Percentiles rank a stretch among this genome's conserved stretches.
Evolutionary conservation across 2,797 vertebrate genomes (phyloP).

Genomic region (Enteromius mattozi): DNA sequence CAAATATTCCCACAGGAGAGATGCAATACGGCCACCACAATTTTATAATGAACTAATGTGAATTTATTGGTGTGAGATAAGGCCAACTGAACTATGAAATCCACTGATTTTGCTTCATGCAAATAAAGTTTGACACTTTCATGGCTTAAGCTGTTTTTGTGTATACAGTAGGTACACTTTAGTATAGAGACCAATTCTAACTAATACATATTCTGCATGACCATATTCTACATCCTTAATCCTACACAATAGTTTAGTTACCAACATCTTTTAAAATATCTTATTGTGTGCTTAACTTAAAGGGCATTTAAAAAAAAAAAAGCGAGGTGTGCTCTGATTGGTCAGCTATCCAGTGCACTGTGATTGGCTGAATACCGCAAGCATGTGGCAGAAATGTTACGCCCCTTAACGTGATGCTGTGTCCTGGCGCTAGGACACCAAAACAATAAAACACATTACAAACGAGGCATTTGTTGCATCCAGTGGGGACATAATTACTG

Average conservation of each 20-base stretch:
- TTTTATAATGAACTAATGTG: neutral
- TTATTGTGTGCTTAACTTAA: neutral
- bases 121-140: neutral
- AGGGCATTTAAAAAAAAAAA: too few relatives aligned
- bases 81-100: neutral
- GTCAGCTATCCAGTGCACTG: too few relatives aligned
- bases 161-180: neutral
- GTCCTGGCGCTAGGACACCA: too few relatives aligned
- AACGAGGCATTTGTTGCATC: too few relatives aligned
- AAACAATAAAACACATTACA: too few relatives aligned
- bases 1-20: slow-evolving; percentile 57
- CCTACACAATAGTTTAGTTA: neutral
- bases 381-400: too few relatives aligned
- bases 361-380: too few relatives aligned
- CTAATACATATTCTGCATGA: too few relatives aligned
- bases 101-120: neutral
- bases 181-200: neutral
- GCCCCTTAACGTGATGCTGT: too few relatives aligned
- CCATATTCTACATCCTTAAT: too few relatives aligned
- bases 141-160: neutral
- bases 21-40: neutral
- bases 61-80: neutral
- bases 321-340: too few relatives aligned
- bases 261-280: neutral
- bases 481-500: too few relatives aligned